Conservation (phyloP, 2,888 invertebrate genomes). For the Agriotes lineatus region DNA sequence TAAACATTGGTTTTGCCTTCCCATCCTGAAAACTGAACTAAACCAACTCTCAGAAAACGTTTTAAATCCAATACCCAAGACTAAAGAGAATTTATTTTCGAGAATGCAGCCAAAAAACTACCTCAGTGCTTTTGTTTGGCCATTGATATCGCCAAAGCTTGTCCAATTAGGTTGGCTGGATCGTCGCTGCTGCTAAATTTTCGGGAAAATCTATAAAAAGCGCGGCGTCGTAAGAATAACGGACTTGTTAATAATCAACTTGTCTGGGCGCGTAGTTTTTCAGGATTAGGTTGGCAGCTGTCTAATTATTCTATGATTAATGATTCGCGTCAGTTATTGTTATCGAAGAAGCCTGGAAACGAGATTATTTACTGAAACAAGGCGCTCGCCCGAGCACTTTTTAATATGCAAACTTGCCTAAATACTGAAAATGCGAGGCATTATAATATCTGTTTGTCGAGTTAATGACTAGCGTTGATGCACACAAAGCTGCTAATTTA, state of each 20-base stretch:
- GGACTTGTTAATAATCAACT: slow-evolving; percentile 18
- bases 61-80: no score
- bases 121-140: no score
- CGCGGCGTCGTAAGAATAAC: not conserved
- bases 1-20: no score
- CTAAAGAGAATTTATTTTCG: no score
- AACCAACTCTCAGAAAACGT: no score
- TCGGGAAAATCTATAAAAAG: not conserved
- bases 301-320: slow-evolving; percentile 35
- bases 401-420: slow-evolving; percentile 27
- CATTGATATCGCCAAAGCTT: no score
- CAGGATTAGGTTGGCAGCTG: slow-evolving; percentile 25
- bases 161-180: no score
- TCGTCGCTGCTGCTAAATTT: no score
- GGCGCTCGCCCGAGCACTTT: not conserved
- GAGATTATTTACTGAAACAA: slow-evolving; percentile 20
- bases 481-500: slow-evolving; percentile 30
- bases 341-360: slow-evolving; percentile 18
- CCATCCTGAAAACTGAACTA: no score
- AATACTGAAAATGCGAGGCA: slow-evolving; percentile 22
- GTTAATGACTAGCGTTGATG: slow-evolving; percentile 29
- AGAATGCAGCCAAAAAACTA: no score
- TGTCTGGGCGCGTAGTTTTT: slow-evolving; percentile 25
- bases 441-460: slow-evolving; percentile 31
- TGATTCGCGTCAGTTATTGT: slow-evolving; percentile 30